These are phyloP conservation scores for Mycetomoellerius zeteki DNA, from an alignment of 1,140 invertebrate species.

Conservation along the genomic window DNA sequence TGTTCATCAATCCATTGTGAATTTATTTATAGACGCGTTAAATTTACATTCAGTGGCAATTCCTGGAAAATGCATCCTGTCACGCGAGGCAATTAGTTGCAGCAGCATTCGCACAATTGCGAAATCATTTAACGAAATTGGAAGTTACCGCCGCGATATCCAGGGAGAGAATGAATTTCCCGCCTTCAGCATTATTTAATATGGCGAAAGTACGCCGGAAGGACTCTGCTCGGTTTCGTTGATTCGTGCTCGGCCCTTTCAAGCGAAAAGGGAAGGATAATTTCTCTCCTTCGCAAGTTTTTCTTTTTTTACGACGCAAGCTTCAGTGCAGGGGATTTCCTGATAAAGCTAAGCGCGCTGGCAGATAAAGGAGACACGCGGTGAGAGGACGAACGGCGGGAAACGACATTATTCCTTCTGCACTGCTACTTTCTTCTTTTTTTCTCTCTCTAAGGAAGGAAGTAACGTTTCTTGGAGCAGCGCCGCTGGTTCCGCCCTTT, in stretches of 20 bases:
- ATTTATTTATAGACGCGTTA: slow-evolving; percentile 7
- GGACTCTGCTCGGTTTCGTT: slow-evolving; percentile 23
- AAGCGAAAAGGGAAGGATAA: slow-evolving; percentile 62
- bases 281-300: slow-evolving; percentile 52
- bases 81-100: slow-evolving; percentile 39
- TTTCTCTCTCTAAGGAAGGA: not conserved
- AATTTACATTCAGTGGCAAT: slow-evolving; percentile 14
- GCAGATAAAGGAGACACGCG: slow-evolving; percentile 55
- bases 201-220: slow-evolving; percentile 24
- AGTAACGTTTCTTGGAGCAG: slow-evolving; percentile 66
- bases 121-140: slow-evolving; percentile 46
- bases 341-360: slow-evolving; percentile 66
- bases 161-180: slow-evolving; percentile 14
- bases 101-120: slow-evolving; percentile 25
- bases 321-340: slow-evolving; percentile 45
- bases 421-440: slow-evolving; percentile 5
- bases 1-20: not conserved
- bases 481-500: slow-evolving; percentile 65
- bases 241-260: slow-evolving; percentile 21
- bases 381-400: slow-evolving; percentile 17
- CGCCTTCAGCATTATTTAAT: slow-evolving; percentile 47
- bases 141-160: slow-evolving; percentile 47
- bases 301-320: slow-evolving; percentile 36
- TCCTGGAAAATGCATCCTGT: slow-evolving; percentile 21
- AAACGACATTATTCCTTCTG: slow-evolving; percentile 65